Evolutionary conservation across 2,797 vertebrate genomes (phyloP), one percentile per base, ranked within the genome.

Genomic region (Manis javanica): DNA sequence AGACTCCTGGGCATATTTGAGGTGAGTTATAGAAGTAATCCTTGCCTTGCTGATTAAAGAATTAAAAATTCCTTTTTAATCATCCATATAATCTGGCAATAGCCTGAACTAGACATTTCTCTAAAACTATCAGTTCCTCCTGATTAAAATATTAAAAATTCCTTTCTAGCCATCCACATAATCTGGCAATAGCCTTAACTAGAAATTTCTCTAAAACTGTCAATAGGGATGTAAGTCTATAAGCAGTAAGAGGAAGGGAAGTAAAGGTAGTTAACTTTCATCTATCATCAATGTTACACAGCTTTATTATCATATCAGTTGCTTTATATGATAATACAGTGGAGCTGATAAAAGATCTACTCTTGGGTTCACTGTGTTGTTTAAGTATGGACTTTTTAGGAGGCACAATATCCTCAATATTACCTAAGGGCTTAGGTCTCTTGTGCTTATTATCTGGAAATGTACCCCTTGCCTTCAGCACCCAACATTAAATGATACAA

Each of bases 1-100:
- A 99, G 99, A 98, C 98, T 99, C 69, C 99, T 99, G 95, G 99
- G 99, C 71, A 99, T 99, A 98, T 99, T 99, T 99, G 99, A 99
- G 99, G 99, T 99, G 99, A 99, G 99, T 98, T 98, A 94, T 51
- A 97, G 79, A 93, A 86, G 72, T 91, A 97, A 85, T 89, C 77
- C n/a, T 87, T 51, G n/a, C 26, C 53, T 90, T 78, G 55, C 53
- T 74, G 39, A 29, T 77, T 26, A 53, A 6, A 94, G 57, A 79
- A 78, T 92, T 79, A 42, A 61, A 57, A 19, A 68, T 81, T 75
- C 21, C 49, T 87, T 72, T 66, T 53, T 42, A 85, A 86, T 12
- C 16, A 61, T 16, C 39, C 55, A 94, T n/a, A 53, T 78, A 55
- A 79, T 79, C 24, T 93, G 46, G 71, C 77, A 66, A n/a, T 90